phyloP scores from a whole-genome alignment of 1,140 invertebrate species.

The Leptoteleia sp. region DNA sequence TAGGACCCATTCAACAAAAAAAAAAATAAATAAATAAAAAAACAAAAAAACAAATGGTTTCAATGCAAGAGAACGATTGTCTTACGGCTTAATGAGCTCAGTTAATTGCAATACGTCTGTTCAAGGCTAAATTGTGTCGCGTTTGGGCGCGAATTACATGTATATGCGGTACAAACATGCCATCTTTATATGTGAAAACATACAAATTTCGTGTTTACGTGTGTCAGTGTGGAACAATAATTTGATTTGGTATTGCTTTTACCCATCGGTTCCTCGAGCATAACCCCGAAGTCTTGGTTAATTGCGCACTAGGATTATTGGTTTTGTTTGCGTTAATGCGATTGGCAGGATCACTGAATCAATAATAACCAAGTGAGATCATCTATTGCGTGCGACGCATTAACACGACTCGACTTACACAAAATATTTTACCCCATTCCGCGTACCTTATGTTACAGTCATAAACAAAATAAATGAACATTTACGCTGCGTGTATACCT shows the following conservation, averaged over 20 bases:
- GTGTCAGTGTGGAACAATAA: constrained; percentile 62
- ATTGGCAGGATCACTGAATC: constrained; percentile 51
- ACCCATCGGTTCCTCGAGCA: constrained; percentile 65
- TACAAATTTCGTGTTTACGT: constrained; percentile 39
- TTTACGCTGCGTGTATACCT: constrained; percentile 14
- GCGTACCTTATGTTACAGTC: constrained; percentile 9
- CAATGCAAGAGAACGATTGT: constrained; percentile 43
- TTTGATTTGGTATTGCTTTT: constrained; percentile 72
- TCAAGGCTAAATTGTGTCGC: constrained; percentile 41
- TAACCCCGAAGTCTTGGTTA: constrained; percentile 25
- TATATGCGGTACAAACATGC: constrained; percentile 54
- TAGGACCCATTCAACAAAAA: too few species aligned
- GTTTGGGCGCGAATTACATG: constrained; percentile 30
- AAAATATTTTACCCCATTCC: not conserved
- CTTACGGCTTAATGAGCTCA: constrained; percentile 41
- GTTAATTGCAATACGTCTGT: constrained; percentile 34
- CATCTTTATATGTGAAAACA: constrained; percentile 45
- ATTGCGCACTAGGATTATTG: constrained; percentile 22
- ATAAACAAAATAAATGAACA: constrained; percentile 41
- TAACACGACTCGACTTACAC: constrained; percentile 18
- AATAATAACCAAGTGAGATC: constrained; percentile 56
- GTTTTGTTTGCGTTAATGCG: constrained; percentile 6
- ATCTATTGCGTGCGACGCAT: constrained; percentile 45
- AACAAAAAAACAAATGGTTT: too few species aligned
- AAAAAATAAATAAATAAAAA: too few species aligned